Evolutionary conservation across 1,140 invertebrate genomes (phyloP), one percentile per base, ranked within the genome.

Genomic region (Alviniconcha marisindica): DNA sequence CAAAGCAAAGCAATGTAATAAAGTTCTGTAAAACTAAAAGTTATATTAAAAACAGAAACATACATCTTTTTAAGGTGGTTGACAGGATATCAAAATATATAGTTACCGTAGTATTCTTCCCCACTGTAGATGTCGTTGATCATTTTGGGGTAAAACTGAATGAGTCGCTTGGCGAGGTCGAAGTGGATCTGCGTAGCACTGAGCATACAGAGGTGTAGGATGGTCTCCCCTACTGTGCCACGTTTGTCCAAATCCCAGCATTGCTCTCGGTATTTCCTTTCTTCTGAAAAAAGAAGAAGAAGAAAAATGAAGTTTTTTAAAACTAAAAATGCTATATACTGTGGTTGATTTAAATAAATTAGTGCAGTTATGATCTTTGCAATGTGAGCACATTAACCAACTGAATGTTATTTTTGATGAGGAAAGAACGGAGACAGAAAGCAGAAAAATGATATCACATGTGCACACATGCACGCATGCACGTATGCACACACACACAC

Each of bases 71-170:
- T n/a, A n/a, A n/a, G n/a, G n/a, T n/a, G n/a, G n/a, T n/a, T n/a
- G n/a, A n/a, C n/a, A n/a, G 1, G 60, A 1, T 66, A 33, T n/a
- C n/a, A n/a, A n/a, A n/a, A n/a, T n/a, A n/a, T n/a, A n/a, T n/a
- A n/a, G n/a, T 38, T 94, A 97, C 97, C 98, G 91, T 99, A 99
- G 92, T 99, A 99, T 92, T 99, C 98, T 88, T 99, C 98, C 69
- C 96, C 96, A 91, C 98, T 95, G 92, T 99, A 99, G 86, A 99
- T 96, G 91, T 99, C 98, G 90, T 98, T 97, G 87, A 99, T 97
- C 0, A 99, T 95, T 91, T 97, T 98, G 0, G 98, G 98, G 94
- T 97, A 99, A 91, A 97, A 96, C 73, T 96, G 95, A 0, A 99
- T 93, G 1, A 99, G 94, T 85, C 98, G 93, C 93, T 99, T 99